phyloP scores from a whole-genome alignment of 2,113 vertebrate genomes.

The Oreochromis niloticus region DNA sequence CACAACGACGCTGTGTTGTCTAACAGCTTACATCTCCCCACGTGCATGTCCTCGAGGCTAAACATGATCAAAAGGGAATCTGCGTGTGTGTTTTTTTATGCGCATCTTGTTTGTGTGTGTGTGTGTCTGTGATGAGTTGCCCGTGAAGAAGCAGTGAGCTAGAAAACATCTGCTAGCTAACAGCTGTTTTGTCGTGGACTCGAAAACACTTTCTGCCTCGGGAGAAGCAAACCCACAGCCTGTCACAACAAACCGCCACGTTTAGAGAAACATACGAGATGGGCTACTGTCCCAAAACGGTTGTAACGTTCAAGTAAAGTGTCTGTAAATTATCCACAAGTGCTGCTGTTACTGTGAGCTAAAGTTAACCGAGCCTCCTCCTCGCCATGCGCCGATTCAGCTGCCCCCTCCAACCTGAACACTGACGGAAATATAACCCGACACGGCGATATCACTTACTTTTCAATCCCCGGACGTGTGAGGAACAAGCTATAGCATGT shows the following conservation, averaged over 20 bases:
- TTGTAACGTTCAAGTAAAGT: rapidly evolving
- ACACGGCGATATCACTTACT: conserved; percentile 41
- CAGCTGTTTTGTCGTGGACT: conserved; percentile 8
- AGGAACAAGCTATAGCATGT: conserved; percentile 6
- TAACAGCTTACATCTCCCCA: background rate
- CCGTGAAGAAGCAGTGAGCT: background rate
- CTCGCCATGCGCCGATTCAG: background rate
- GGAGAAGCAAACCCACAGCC: background rate
- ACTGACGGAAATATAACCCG: background rate
- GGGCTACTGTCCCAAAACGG: background rate
- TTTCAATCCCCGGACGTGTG: conserved; percentile 1
- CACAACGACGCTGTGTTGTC: background rate
- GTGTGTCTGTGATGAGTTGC: background rate
- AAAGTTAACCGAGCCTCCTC: background rate
- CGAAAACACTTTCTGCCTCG: background rate
- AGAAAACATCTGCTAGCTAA: conserved; percentile 37
- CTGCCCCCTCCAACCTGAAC: background rate
- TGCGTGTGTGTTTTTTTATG: background rate
- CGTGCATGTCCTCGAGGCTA: background rate
- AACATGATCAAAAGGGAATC: background rate
- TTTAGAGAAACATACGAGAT: background rate
- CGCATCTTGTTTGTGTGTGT: background rate
- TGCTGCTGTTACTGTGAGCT: conserved; percentile 14
- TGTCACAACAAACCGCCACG: background rate
- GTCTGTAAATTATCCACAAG: background rate